phyloP scores from a whole-genome alignment of 2,113 vertebrate genomes.

The Pituophis catenifer region DNA sequence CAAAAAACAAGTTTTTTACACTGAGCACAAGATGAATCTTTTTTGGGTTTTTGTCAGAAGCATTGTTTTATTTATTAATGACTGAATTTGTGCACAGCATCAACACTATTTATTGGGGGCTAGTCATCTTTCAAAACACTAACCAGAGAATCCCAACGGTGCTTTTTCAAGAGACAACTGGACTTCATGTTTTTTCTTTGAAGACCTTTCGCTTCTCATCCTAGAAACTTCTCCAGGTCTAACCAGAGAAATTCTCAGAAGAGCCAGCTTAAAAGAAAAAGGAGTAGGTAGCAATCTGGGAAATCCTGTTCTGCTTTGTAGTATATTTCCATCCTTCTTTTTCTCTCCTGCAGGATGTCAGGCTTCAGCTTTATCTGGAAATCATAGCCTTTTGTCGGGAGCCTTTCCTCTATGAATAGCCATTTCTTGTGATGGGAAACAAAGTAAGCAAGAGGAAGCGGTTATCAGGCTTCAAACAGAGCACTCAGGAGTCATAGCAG shows the following conservation, averaged over 20 bases:
- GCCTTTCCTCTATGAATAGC: background rate
- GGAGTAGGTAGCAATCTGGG: background rate
- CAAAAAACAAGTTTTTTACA: background rate
- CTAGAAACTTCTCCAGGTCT: no score
- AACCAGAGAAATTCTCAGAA: background rate
- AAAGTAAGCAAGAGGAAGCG: background rate
- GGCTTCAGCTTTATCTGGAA: background rate
- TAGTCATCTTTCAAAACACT: background rate
- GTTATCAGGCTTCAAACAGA: background rate
- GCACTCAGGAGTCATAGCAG: background rate
- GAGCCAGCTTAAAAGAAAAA: background rate
- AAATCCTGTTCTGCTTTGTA: background rate
- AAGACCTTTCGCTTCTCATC: no score
- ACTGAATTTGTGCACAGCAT: background rate
- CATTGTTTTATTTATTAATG: background rate
- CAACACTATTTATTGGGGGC: background rate
- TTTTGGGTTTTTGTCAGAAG: background rate
- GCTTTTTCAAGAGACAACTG: no score
- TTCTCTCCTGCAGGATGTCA: background rate
- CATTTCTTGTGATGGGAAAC: background rate
- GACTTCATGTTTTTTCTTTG: no score
- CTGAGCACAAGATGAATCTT: background rate
- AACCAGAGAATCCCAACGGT: background rate
- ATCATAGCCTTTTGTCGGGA: background rate
- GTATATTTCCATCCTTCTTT: background rate